phyloP scores from a whole-genome alignment of 2,888 invertebrate genomes.

The Eremobia ochroleuca region DNA sequence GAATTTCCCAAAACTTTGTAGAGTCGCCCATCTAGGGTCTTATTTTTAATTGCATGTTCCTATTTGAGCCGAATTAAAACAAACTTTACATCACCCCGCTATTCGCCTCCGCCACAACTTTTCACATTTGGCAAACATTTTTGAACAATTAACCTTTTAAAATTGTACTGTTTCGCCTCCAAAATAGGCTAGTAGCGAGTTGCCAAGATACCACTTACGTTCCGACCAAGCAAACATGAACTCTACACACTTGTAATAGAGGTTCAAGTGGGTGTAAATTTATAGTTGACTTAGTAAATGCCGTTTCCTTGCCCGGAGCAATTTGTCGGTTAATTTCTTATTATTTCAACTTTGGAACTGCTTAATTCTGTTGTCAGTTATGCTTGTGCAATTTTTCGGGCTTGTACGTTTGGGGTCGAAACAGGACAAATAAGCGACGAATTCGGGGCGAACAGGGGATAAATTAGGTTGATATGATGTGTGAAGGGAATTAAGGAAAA shows the following conservation, averaged over 20 bases:
- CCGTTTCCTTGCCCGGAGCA: slow-evolving; percentile 55
- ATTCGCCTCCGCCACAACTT: slow-evolving; percentile 73
- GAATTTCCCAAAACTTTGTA: slow-evolving; percentile 19
- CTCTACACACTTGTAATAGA: slow-evolving; percentile 46
- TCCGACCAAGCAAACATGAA: slow-evolving; percentile 26
- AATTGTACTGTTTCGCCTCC: slow-evolving; percentile 65
- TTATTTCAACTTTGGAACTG: slow-evolving; percentile 55
- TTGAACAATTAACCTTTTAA: slow-evolving; percentile 78
- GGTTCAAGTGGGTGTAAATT: slow-evolving; percentile 18
- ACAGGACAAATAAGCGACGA: slow-evolving; percentile 33
- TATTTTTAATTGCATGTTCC: slow-evolving; percentile 37
- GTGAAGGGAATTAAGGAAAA: slow-evolving; percentile 54
- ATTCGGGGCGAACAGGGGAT: slow-evolving; percentile 1
- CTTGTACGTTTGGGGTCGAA: slow-evolving; percentile 3
- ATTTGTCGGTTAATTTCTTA: slow-evolving; percentile 66
- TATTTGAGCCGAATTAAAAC: slow-evolving; percentile 55
- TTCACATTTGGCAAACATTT: slow-evolving; percentile 78
- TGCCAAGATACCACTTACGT: slow-evolving; percentile 33
- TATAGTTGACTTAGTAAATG: slow-evolving; percentile 51
- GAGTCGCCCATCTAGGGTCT: slow-evolving; percentile 19
- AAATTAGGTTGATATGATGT: slow-evolving; percentile 46
- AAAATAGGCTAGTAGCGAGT: slow-evolving; percentile 61
- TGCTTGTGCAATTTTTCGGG: slow-evolving; percentile 31
- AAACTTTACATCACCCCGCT: slow-evolving; percentile 56
- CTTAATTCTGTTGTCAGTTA: slow-evolving; percentile 46